Evolutionary conservation across 1,140 invertebrate species (phyloP), one percentile per base, ranked within the genome.

Genomic region (Atta cephalotes): DNA sequence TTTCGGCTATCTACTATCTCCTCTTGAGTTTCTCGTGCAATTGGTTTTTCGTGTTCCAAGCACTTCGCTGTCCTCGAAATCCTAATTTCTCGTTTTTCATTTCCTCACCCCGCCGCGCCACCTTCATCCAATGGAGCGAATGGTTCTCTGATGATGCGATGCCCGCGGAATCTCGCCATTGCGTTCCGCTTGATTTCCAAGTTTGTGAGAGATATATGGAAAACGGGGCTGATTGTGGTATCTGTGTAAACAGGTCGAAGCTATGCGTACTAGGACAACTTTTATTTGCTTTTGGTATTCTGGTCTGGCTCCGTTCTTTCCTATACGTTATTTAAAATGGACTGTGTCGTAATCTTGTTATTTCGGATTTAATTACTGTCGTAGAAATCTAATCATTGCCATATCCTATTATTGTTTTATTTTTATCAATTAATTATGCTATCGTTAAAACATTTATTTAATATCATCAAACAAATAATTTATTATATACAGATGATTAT

Each of bases 21-120:
- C 85, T 86, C 90, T 88, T 58, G 87, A 87, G 87, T 70, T 16
- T 72, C 79, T 85, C 85, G 72, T 87, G 91, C 90, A 91, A 92
- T 92, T 92, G 91, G 91, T 92, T 92, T 92, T 92, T 90, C 91
- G 87, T 92, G 91, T 92, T 90, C 74, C 60, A 62, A 85, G 65
- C 88, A 88, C 87, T 92, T 80, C 56, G 70, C 49, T 85, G 88
- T 91, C 88, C 91, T 91, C 88, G 86, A 90, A 92, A 91, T 88
- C 87, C 88, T 87, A 92, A 91, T 92, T 92, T 92, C 89, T 89
- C 90, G 89, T 91, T 91, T 91, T 91, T 91, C 82, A 89, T 72
- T 84, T 80, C 28, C 66, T 78, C 28, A 65, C 21, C 25, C 53
- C 58, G 60, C 25, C 85, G n/a, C 82, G 45, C 12, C 49, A 35